A percentile compares a stretch with the other conserved stretches of the same genome.
phyloP scores from a whole-genome alignment of 2,888 invertebrate species.

The Macrosoma leucophasiata region DNA sequence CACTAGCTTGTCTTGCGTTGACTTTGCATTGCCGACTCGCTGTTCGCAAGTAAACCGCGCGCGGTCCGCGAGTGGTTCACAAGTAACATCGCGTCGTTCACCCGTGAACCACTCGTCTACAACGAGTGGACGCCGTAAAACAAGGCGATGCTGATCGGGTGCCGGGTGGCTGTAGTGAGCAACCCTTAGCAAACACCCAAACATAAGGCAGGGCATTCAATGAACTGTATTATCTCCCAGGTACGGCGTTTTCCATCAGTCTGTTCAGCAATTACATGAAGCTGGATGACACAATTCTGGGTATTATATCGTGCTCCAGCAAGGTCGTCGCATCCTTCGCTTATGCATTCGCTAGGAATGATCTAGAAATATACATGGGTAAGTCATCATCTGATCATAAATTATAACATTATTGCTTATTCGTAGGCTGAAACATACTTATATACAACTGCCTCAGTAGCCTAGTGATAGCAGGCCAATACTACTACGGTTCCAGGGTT shows the following conservation, averaged over 20 bases:
- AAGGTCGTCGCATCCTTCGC: constrained; percentile 90
- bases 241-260: constrained; percentile 87
- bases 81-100: too few relatives aligned
- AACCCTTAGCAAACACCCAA: not conserved
- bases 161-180: not conserved
- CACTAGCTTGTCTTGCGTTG: too few relatives aligned
- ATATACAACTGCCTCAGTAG: too few relatives aligned
- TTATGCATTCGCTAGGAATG: constrained; percentile 86
- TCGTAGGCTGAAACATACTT: not conserved
- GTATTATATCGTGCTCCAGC: constrained; percentile 88
- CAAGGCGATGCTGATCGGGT: too few relatives aligned
- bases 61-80: too few relatives aligned
- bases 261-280: constrained; percentile 87
- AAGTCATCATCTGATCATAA: constrained; percentile 23
- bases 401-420: not conserved
- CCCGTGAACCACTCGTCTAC: too few relatives aligned
- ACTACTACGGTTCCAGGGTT: too few relatives aligned
- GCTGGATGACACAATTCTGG: constrained; percentile 89
- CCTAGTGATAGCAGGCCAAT: too few relatives aligned
- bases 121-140: too few relatives aligned
- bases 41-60: too few relatives aligned
- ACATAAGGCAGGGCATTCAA: constrained; percentile 9
- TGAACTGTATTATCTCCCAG: constrained; percentile 54
- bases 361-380: constrained; percentile 88
- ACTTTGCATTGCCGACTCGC: too few relatives aligned